These are phyloP conservation scores for Zaprionus tsacasi DNA, from an alignment of 1,140 invertebrate genomes.

Conservation along the genomic window DNA sequence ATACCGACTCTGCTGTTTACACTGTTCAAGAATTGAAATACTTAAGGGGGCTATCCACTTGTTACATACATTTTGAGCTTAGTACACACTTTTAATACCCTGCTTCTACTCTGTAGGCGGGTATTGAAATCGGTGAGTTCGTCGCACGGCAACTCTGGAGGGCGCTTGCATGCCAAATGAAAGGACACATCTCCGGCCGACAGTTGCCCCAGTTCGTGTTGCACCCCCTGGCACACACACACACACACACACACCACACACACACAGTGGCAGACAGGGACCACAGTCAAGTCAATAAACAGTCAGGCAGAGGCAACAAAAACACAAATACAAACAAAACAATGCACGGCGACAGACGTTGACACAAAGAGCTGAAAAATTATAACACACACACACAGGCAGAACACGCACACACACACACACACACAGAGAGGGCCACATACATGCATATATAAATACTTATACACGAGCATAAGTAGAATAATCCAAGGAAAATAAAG, in stretches of 20 bases:
- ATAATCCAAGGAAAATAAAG: slow-evolving; percentile 59
- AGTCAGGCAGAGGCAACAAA: slow-evolving; percentile 20
- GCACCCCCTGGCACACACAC: neutral
- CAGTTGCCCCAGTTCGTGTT: slow-evolving; percentile 20
- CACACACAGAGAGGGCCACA: slow-evolving; percentile 16
- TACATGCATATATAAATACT: slow-evolving; percentile 10
- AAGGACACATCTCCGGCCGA: slow-evolving; percentile 36
- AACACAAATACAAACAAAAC: slow-evolving; percentile 26
- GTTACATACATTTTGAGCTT: too few relatives aligned
- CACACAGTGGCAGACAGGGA: slow-evolving; percentile 29
- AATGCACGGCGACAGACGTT: slow-evolving; percentile 28
- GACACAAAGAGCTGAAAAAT: slow-evolving; percentile 37
- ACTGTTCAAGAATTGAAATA: too few relatives aligned
- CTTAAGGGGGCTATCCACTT: too few relatives aligned
- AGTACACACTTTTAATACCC: too few relatives aligned
- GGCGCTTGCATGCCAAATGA: slow-evolving; percentile 46
- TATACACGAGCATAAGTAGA: slow-evolving; percentile 27
- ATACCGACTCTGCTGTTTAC: too few relatives aligned
- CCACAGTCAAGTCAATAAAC: slow-evolving; percentile 46
- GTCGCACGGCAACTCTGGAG: slow-evolving; percentile 58
- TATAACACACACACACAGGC: slow-evolving; percentile 33
- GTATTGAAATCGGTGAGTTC: neutral
- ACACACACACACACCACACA: neutral
- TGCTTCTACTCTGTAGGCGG: too few relatives aligned
- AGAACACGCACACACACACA: slow-evolving; percentile 6